Conservation (phyloP, 2,888 invertebrate species). For the Adela reaumurella region DNA sequence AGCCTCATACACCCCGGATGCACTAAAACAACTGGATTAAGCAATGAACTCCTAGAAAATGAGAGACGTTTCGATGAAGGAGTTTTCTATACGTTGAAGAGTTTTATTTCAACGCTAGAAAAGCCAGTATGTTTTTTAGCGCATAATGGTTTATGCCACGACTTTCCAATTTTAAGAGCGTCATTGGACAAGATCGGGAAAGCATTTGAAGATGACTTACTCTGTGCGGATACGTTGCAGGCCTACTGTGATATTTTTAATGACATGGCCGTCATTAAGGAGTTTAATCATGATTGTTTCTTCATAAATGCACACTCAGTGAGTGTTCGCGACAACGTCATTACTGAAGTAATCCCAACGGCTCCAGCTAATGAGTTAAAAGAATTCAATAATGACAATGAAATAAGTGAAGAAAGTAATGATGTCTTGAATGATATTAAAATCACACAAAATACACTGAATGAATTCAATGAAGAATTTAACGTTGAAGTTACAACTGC, state of each 20-base stretch:
- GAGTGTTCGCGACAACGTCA: too few relatives aligned
- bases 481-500: too few relatives aligned
- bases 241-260: conserved; percentile 43
- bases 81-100: conserved; percentile 53
- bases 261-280: too few relatives aligned
- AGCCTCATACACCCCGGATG: conserved; percentile 40
- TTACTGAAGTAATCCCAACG: too few relatives aligned
- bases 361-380: too few relatives aligned
- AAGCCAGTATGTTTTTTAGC: conserved; percentile 76
- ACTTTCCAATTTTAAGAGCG: conserved; percentile 70
- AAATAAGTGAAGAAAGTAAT: too few relatives aligned
- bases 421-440: too few relatives aligned
- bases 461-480: too few relatives aligned
- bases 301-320: too few relatives aligned
- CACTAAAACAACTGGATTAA: conserved; percentile 54
- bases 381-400: too few relatives aligned
- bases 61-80: conserved; percentile 57
- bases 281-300: too few relatives aligned
- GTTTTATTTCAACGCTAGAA: conserved; percentile 61
- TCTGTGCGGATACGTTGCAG: conserved; percentile 61
- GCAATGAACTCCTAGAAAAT: conserved; percentile 63
- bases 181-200: conserved; percentile 47
- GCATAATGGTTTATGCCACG: conserved; percentile 75
- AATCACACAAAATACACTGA: too few relatives aligned
- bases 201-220: conserved; percentile 43